phyloP scores from a whole-genome alignment of 2,888 invertebrate species.

The Chloromyia formosa region DNA sequence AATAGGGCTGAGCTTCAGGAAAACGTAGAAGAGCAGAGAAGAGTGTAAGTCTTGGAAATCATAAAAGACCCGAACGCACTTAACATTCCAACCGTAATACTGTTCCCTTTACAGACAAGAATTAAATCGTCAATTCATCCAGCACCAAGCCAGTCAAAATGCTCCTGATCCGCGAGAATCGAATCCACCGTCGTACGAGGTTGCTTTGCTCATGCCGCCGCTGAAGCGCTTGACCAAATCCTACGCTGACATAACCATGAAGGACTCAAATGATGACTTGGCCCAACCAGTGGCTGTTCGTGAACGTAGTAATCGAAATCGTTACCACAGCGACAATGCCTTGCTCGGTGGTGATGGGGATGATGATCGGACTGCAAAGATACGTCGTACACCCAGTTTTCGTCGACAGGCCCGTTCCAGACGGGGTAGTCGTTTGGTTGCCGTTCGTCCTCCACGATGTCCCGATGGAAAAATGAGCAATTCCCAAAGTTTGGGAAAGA shows the following conservation, averaged over 20 bases:
- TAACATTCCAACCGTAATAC: too few species aligned
- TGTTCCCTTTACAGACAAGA: conserved; percentile 57
- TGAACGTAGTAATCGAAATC: conserved; percentile 48
- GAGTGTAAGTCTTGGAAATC: conserved; percentile 56
- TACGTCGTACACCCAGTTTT: conserved; percentile 32
- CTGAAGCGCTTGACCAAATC: conserved; percentile 71
- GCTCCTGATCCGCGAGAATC: conserved; percentile 76
- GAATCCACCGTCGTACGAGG: conserved; percentile 79
- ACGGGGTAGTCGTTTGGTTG: conserved; percentile 25
- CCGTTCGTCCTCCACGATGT: conserved; percentile 20
- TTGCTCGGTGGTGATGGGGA: conserved; percentile 29
- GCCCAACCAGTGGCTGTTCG: conserved; percentile 52
- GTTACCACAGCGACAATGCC: conserved; percentile 58
- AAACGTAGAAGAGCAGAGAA: conserved; percentile 62
- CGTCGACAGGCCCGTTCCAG: conserved; percentile 22
- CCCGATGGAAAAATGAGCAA: not conserved
- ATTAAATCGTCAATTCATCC: conserved; percentile 67
- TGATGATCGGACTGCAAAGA: conserved; percentile 51
- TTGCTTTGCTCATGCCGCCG: conserved; percentile 79
- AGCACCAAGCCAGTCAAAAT: conserved; percentile 68
- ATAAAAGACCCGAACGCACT: not conserved
- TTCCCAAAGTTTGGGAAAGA: conserved; percentile 59
- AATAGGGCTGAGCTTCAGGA: conserved; percentile 65
- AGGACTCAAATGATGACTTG: conserved; percentile 63
- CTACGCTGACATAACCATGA: conserved; percentile 62